Conservation (phyloP, 2,888 invertebrate genomes). For the Acronicta alni region DNA sequence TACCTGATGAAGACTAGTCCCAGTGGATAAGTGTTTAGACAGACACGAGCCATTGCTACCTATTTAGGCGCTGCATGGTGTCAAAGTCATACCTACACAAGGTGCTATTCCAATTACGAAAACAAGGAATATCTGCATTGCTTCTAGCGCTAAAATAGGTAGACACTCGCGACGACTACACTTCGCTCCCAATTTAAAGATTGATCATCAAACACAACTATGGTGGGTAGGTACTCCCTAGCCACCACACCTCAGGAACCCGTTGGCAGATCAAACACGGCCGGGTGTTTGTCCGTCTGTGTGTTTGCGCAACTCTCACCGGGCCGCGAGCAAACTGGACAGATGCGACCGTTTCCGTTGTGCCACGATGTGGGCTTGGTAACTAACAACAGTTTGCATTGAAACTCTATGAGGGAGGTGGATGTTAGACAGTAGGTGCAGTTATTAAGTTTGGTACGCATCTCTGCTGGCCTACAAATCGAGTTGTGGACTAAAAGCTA, state of each 20-base stretch:
- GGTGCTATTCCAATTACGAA: not conserved
- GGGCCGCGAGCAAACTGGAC: slow-evolving; percentile 48
- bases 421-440: not conserved
- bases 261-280: slow-evolving; percentile 75
- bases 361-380: slow-evolving; percentile 26
- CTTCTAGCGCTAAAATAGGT: not conserved
- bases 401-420: slow-evolving; percentile 10
- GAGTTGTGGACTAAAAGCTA: too few species aligned
- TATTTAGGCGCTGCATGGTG: too few species aligned
- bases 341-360: slow-evolving; percentile 51
- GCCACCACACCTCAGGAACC: slow-evolving; percentile 59
- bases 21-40: too few species aligned
- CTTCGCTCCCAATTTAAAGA: slow-evolving; percentile 22
- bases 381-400: slow-evolving; percentile 34
- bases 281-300: slow-evolving; percentile 71
- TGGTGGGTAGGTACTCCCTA: slow-evolving; percentile 38
- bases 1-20: too few species aligned
- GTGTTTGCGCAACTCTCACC: slow-evolving; percentile 73
- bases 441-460: too few species aligned
- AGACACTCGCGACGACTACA: slow-evolving; percentile 4
- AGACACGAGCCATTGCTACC: too few species aligned
- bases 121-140: not conserved
- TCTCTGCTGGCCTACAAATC: too few species aligned
- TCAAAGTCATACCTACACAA: too few species aligned
- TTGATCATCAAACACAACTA: slow-evolving; percentile 40